These are phyloP conservation scores for Mixornis gularis DNA, from an alignment of 2,113 vertebrate species.

Conservation along the genomic window DNA sequence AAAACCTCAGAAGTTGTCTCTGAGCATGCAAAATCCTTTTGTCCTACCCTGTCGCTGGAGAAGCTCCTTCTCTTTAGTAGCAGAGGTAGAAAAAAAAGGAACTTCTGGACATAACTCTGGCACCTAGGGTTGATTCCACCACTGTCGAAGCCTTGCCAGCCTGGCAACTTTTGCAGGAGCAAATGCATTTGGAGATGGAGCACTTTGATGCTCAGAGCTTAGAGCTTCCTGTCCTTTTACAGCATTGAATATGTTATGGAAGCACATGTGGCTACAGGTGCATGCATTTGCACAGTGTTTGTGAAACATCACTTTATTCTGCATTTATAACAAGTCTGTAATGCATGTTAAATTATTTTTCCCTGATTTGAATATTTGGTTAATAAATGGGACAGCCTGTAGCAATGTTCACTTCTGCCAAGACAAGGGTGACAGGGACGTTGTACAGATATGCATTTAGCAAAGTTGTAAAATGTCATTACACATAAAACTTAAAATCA, in stretches of 20 bases:
- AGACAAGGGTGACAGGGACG: neutral
- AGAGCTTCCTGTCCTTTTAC: neutral
- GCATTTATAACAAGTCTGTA: neutral
- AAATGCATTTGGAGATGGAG: neutral
- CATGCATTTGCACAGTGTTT: neutral
- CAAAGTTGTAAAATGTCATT: neutral
- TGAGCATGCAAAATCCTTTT: neutral
- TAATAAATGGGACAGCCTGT: neutral
- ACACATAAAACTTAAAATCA: slow-evolving; percentile 7
- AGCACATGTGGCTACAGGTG: neutral
- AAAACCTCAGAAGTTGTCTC: neutral
- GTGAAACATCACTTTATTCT: neutral
- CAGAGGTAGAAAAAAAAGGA: neutral
- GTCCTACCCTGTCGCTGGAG: neutral
- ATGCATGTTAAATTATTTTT: neutral
- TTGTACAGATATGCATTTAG: neutral
- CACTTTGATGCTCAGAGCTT: neutral
- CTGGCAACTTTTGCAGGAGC: neutral
- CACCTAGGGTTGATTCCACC: neutral
- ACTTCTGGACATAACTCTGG: neutral
- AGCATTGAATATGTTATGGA: neutral
- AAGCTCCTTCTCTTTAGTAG: neutral
- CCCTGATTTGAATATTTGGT: neutral
- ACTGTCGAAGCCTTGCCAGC: neutral
- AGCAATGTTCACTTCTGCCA: neutral